Evolutionary conservation across 1,140 invertebrate genomes (phyloP), one percentile per base, ranked within the genome.

Genomic region (Amyelois transitella): DNA sequence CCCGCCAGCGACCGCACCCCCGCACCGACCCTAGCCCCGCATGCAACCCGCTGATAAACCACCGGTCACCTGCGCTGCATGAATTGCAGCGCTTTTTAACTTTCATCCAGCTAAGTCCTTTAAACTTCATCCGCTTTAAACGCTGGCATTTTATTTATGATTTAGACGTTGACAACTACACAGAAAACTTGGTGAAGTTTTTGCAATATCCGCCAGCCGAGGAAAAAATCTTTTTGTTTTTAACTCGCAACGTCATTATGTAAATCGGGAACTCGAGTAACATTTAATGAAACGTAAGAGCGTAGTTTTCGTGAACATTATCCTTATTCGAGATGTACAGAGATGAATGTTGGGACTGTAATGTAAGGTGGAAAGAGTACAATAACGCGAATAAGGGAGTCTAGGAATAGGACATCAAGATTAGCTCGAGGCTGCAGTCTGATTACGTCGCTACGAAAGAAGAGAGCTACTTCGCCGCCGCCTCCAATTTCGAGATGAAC

Each of bases 61-160:
- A 54, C 71, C 75, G 81, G 80, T 87, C 84, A 86, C 84, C 84
- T 86, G 80, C 75, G 73, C 76, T 81, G 82, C 82, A 86, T 84
- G 79, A 81, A 83, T 78, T 78, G 81, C 77, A 79, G 62, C 76
- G 82, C 81, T 86, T 87, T 87, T 86, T 85, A 87, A 85, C 80
- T 82, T 77, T 79, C 72, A 79, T 74, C 76, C 76, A 73, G 64
- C 73, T 77, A 77, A 74, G 69, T 76, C 71, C 64, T 69, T 72
- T 77, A 81, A 78, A 84, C 71, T 83, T 80, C 69, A 77, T 78
- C 79, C 79, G 72, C 69, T 74, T 77, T 75, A 72, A 75, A 57
- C 75, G 65, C 68, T 71, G 69, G 64, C 71, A 68, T 71, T 80
- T 79, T 81, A 81, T 81, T 81, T 81, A 81, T 75, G 75, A 77